Percentiles rank a stretch among this genome's conserved stretches.
Conservation (phyloP, 2,113 vertebrate species). For the Ploceus nigricollis region DNA sequence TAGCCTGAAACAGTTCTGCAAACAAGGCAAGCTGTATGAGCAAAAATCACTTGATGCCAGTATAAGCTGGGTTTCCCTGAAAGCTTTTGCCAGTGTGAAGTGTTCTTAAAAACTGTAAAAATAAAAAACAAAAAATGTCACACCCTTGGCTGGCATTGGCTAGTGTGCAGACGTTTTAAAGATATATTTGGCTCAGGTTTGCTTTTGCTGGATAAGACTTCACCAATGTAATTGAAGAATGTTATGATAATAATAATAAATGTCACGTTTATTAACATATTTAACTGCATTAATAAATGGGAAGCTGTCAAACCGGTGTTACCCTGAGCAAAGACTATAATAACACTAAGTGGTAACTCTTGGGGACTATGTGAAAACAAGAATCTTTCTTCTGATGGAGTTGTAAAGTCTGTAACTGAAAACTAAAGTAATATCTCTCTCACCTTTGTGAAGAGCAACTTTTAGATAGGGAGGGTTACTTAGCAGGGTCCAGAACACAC, state of each 20-base stretch:
- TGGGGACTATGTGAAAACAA: background rate
- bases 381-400: background rate
- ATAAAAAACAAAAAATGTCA: conserved; percentile 14
- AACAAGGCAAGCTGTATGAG: conserved; percentile 45
- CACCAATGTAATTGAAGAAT: conserved; percentile 48
- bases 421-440: background rate
- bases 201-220: conserved; percentile 39
- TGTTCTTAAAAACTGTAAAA: conserved; percentile 55
- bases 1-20: conserved; percentile 5
- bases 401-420: background rate
- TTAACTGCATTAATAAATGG: conserved; percentile 44
- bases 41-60: conserved; percentile 35
- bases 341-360: background rate
- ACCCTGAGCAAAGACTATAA: conserved; percentile 33
- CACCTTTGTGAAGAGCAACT: background rate
- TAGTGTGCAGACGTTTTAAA: background rate
- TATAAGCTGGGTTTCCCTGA: conserved; percentile 34
- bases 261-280: conserved; percentile 45
- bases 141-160: conserved; percentile 40
- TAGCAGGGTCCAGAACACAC: background rate
- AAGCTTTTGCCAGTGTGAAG: conserved; percentile 44
- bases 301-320: conserved; percentile 34
- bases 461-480: background rate
- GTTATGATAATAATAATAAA: conserved; percentile 53
- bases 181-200: conserved; percentile 35